A percentile compares a stretch with the other conserved stretches of the same genome.
phyloP scores from a whole-genome alignment of 1,140 invertebrate genomes.

The Globodera ellingtonae region DNA sequence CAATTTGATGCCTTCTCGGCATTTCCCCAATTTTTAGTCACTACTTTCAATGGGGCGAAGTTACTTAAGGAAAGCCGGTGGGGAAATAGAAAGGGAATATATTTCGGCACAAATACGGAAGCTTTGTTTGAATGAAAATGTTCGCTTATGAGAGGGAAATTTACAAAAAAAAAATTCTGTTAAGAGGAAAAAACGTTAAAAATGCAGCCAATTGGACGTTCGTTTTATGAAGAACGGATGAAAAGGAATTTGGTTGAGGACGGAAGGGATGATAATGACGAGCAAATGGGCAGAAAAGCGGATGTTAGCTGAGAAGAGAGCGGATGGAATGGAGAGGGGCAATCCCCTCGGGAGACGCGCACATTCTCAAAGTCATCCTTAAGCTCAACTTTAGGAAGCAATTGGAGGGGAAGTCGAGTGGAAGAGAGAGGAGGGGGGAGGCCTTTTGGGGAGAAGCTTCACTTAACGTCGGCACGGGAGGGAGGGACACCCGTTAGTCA shows the following conservation, averaged over 20 bases:
- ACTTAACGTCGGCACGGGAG: neutral
- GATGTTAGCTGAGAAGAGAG: neutral
- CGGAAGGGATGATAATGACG: conserved; percentile 25
- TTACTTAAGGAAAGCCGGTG: neutral
- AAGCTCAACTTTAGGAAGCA: neutral
- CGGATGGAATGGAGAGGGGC: neutral
- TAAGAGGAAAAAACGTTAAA: neutral
- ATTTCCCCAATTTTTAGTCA: neutral
- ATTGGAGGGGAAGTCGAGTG: conserved; percentile 6
- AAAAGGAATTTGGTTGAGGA: neutral
- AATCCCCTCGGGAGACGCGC: conserved; percentile 8
- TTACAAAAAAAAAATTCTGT: neutral
- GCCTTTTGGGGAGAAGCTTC: neutral
- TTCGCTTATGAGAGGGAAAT: neutral
- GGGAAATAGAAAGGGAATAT: neutral
- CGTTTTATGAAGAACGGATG: neutral
- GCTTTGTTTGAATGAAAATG: neutral
- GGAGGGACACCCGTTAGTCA: conserved; percentile 3
- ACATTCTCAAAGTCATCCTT: conserved; percentile 3
- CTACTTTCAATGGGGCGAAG: neutral
- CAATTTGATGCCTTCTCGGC: neutral
- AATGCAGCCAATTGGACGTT: neutral
- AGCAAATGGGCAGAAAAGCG: conserved; percentile 27
- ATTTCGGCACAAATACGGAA: neutral
- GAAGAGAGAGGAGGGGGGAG: neutral